A percentile compares a stretch with the other conserved stretches of the same genome.
Conservation (phyloP, 2,888 invertebrate species). For the Elegia similella region DNA sequence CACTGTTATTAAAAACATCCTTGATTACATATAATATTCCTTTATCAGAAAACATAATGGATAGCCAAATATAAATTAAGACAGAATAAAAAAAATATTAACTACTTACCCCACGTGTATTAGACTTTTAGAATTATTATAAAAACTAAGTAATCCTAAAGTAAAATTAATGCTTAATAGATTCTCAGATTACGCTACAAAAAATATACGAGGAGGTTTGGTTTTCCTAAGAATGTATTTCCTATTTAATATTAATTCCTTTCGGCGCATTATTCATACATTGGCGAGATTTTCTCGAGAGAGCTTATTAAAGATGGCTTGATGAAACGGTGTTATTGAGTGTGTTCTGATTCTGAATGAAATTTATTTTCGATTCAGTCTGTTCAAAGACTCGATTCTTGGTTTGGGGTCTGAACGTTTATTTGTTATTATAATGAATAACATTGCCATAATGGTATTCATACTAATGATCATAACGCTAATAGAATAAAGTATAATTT, state of each 20-base stretch:
- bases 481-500: too few relatives aligned
- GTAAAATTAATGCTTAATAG: constrained; percentile 6
- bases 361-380: not conserved
- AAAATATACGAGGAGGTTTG: constrained; percentile 4
- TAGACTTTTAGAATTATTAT: too few relatives aligned
- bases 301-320: not conserved
- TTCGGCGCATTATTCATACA: constrained; percentile 13
- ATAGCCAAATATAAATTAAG: not conserved
- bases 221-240: constrained; percentile 12
- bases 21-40: too few relatives aligned
- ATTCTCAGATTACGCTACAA: not conserved
- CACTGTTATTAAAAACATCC: too few relatives aligned
- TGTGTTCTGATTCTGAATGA: not conserved
- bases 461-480: too few relatives aligned
- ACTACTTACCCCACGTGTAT: not conserved
- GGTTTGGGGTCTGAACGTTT: too few relatives aligned
- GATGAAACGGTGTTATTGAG: not conserved
- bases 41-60: too few relatives aligned
- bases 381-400: too few relatives aligned
- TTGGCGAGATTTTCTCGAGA: not conserved
- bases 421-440: too few relatives aligned
- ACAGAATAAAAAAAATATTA: not conserved
- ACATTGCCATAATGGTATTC: too few relatives aligned
- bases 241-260: constrained; percentile 4
- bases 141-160: not conserved